Percentiles rank a stretch among this genome's conserved stretches.
These are phyloP conservation scores for Synergus umbraculus DNA, from an alignment of 2,888 invertebrate species.

Conservation along the genomic window DNA sequence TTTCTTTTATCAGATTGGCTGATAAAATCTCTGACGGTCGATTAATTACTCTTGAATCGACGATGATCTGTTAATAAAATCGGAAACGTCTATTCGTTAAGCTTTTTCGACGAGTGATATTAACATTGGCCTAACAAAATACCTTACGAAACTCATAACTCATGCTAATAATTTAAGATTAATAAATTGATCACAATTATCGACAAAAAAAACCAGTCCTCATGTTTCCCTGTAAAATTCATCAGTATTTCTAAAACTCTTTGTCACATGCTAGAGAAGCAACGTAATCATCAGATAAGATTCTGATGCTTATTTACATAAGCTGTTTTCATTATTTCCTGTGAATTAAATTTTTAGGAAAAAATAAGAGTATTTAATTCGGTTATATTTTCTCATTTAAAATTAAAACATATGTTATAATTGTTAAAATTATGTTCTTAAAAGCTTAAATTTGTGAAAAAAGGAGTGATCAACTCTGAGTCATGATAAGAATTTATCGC, in stretches of 20 bases:
- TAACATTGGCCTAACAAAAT: not conserved
- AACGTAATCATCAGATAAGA: not conserved
- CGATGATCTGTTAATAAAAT: not conserved
- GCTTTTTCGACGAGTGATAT: no score
- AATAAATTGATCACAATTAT: not conserved
- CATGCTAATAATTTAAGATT: not conserved
- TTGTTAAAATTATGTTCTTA: not conserved
- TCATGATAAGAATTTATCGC: constrained; percentile 25
- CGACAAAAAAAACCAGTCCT: not conserved
- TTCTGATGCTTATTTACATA: not conserved
- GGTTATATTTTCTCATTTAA: not conserved
- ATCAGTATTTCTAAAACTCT: not conserved
- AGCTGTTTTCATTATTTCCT: not conserved
- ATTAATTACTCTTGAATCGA: not conserved
- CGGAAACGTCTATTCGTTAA: no score
- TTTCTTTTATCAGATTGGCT: not conserved
- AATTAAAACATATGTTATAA: not conserved
- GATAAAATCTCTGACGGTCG: not conserved
- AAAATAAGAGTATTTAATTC: not conserved
- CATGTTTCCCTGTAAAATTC: not conserved
- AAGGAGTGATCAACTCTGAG: not conserved
- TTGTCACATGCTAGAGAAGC: not conserved
- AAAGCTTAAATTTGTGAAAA: not conserved
- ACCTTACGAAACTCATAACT: not conserved
- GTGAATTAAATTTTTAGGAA: not conserved